These are phyloP conservation scores for Hippoglossus hippoglossus DNA, from an alignment of 2,797 vertebrate genomes.

Conservation along the genomic window DNA sequence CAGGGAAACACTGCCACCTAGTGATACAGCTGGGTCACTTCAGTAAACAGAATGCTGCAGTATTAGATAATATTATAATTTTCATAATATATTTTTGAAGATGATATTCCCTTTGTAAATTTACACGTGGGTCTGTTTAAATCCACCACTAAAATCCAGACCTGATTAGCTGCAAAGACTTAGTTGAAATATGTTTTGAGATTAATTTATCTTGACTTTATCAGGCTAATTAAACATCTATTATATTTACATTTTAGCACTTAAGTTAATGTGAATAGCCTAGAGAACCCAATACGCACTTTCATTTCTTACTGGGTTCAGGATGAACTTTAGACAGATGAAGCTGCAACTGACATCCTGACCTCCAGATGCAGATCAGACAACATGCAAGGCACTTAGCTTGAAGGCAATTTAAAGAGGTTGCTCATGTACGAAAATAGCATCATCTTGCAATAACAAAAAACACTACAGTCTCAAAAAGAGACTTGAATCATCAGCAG, in stretches of 20 bases:
- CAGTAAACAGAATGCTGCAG: slow-evolving; percentile 28
- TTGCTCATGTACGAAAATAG: neutral
- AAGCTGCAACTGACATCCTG: slow-evolving; percentile 1
- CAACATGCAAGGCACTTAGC: neutral
- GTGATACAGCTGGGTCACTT: slow-evolving; percentile 30
- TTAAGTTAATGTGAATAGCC: no score
- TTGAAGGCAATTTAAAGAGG: neutral
- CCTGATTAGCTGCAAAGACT: neutral
- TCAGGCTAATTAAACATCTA: neutral
- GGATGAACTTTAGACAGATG: slow-evolving; percentile 5
- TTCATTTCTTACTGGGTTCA: no score
- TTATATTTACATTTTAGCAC: neutral
- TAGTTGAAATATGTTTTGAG: neutral
- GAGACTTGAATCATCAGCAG: neutral
- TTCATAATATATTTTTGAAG: slow-evolving; percentile 18
- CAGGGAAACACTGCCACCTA: slow-evolving; percentile 72
- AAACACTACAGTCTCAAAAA: neutral
- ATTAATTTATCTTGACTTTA: slow-evolving; percentile 14
- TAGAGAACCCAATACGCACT: slow-evolving; percentile 4
- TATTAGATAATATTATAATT: slow-evolving; percentile 18
- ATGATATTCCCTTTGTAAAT: neutral
- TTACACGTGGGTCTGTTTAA: neutral
- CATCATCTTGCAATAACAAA: neutral
- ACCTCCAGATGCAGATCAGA: neutral
- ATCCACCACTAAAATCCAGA: slow-evolving; percentile 2